These are phyloP conservation scores for Netelia virgata DNA, from an alignment of 2,888 invertebrate species.

Conservation along the genomic window DNA sequence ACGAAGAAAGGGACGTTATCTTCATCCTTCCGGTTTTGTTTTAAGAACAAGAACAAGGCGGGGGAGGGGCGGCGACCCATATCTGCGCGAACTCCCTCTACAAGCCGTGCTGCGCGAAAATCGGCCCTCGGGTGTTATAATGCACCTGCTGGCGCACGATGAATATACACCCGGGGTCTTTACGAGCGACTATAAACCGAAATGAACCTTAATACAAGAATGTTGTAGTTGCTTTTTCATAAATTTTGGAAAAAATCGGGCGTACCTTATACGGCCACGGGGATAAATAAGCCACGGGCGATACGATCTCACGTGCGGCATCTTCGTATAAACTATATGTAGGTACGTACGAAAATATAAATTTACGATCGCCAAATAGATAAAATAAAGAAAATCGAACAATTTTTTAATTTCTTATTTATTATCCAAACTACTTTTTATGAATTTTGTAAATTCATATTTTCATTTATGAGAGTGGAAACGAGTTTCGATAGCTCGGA, in stretches of 20 bases:
- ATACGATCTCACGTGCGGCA: neutral
- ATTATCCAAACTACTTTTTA: too few relatives aligned
- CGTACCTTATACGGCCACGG: constrained; percentile 25
- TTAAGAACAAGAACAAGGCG: constrained; percentile 71
- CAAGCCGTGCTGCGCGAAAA: neutral
- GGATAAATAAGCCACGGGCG: constrained; percentile 1
- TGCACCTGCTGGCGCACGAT: constrained; percentile 75
- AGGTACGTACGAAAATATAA: neutral
- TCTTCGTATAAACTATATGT: constrained; percentile 2
- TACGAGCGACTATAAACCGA: constrained; percentile 80
- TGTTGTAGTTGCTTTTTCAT: constrained; percentile 80
- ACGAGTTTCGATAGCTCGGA: too few relatives aligned
- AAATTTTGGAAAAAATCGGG: constrained; percentile 74
- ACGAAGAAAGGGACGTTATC: constrained; percentile 65
- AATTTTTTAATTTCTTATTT: neutral
- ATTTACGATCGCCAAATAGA: neutral
- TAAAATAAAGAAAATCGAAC: neutral
- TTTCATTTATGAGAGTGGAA: too few relatives aligned
- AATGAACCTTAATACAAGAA: constrained; percentile 81
- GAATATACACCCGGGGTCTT: constrained; percentile 73
- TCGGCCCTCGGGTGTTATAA: constrained; percentile 74
- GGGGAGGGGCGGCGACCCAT: too few relatives aligned
- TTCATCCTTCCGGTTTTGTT: constrained; percentile 73
- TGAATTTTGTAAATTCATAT: too few relatives aligned
- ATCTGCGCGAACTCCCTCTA: too few relatives aligned